Evolutionary conservation across 2,888 invertebrate species (phyloP).

Genomic region (Drosophila sordidula): DNA sequence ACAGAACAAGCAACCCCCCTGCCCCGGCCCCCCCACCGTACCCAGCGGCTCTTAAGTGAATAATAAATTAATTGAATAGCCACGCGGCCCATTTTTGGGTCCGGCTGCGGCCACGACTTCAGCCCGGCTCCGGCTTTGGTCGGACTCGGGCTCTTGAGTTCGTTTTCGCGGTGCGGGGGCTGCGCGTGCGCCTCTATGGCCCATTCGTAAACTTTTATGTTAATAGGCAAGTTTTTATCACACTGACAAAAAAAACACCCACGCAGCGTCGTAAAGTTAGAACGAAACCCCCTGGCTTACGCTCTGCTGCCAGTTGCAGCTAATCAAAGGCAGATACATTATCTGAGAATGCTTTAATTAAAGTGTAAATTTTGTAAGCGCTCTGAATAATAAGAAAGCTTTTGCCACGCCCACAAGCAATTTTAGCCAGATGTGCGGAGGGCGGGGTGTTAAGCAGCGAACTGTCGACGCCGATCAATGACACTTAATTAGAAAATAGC

Average conservation of each 20-base stretch:
- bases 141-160: conserved; percentile 6
- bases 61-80: conserved; percentile 80
- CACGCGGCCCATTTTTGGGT: conserved; percentile 65
- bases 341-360: conserved; percentile 74
- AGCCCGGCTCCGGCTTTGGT: not conserved
- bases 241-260: conserved; percentile 22
- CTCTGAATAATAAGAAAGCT: conserved; percentile 29
- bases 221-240: conserved; percentile 64
- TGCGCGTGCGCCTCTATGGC: not conserved
- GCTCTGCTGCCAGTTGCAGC: conserved; percentile 32
- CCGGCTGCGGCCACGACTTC: not conserved
- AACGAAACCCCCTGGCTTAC: no score
- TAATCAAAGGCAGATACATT: conserved; percentile 69
- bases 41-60: conserved; percentile 72
- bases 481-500: conserved; percentile 78
- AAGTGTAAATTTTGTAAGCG: conserved; percentile 70
- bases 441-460: no score
- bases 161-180: conserved; percentile 2
- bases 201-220: conserved; percentile 64
- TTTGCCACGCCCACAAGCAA: conserved; percentile 31
- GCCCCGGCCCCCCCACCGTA: not conserved
- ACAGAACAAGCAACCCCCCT: conserved; percentile 7
- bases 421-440: not conserved
- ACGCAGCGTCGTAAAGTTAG: no score
- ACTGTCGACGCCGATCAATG: conserved; percentile 65